Evolutionary conservation across 2,888 invertebrate genomes (phyloP).

Genomic region (Hymenopus coronatus): DNA sequence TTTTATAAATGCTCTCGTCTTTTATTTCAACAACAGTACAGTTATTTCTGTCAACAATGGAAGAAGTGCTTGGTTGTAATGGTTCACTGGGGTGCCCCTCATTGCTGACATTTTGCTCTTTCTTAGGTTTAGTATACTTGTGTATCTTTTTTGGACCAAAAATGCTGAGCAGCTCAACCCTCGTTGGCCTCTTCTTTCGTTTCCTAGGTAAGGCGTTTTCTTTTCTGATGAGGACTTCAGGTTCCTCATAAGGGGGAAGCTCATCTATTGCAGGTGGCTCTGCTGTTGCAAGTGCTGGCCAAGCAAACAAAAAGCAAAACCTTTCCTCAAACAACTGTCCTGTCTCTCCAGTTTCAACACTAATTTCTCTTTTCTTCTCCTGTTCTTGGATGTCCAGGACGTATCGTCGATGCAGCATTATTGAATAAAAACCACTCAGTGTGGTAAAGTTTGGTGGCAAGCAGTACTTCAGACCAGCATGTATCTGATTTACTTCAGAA

Average conservation of each 20-base stretch:
- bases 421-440: background rate
- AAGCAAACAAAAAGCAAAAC: background rate
- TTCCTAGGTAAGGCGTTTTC: background rate
- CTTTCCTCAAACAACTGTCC: background rate
- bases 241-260: background rate
- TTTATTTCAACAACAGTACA: too few species aligned
- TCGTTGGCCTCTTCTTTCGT: background rate
- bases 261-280: background rate
- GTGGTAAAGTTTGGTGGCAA: background rate
- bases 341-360: background rate
- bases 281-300: background rate
- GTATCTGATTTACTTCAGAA: background rate
- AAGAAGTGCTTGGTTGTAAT: too few species aligned
- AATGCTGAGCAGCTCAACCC: background rate
- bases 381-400: background rate
- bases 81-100: too few species aligned
- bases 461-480: background rate
- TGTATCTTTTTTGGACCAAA: background rate
- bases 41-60: too few species aligned
- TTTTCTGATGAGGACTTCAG: too few species aligned
- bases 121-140: background rate
- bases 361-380: background rate
- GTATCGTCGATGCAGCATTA: background rate
- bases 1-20: too few species aligned
- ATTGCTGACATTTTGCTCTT: too few species aligned